Percentiles rank a stretch among this genome's conserved stretches.
Conservation (phyloP, 2,888 invertebrate species). For the Dasysyrphus tricinctus region DNA sequence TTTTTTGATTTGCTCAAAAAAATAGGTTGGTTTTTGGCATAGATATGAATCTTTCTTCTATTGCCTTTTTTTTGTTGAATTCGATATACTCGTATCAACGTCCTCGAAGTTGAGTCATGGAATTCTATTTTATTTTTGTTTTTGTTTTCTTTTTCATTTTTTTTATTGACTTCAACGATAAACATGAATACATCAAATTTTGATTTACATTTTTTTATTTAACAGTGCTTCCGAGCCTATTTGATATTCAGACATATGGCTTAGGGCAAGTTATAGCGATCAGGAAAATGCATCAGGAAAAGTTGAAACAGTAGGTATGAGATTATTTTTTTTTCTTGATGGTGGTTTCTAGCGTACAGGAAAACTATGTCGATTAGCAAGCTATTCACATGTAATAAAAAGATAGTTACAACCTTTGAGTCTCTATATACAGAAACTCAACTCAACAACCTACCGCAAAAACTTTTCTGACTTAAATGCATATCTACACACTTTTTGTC, state of each 20-base stretch:
- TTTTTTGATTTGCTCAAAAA: background rate
- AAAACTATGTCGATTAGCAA: no score
- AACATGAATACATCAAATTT: slow-evolving; percentile 57
- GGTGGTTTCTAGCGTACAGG: no score
- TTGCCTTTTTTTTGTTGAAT: background rate
- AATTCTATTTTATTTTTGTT: background rate
- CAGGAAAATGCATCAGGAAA: no score
- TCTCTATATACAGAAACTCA: no score
- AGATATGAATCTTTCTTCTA: background rate
- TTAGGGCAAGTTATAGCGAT: no score
- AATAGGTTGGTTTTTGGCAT: slow-evolving; percentile 15
- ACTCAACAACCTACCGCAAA: no score
- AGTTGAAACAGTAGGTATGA: no score
- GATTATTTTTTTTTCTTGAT: no score
- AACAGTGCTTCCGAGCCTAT: background rate
- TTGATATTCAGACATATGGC: background rate
- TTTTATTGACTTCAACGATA: slow-evolving; percentile 13
- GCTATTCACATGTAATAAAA: no score
- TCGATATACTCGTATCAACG: background rate
- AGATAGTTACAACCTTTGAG: no score
- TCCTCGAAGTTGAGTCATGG: slow-evolving; percentile 25
- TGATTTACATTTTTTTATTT: background rate
- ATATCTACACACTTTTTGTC: no score
- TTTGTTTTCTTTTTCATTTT: background rate
- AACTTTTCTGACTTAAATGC: no score